A percentile compares a stretch with the other conserved stretches of the same genome.
These are phyloP conservation scores for Drosophila colorata DNA, from an alignment of 2,888 invertebrate genomes.

Conservation along the genomic window DNA sequence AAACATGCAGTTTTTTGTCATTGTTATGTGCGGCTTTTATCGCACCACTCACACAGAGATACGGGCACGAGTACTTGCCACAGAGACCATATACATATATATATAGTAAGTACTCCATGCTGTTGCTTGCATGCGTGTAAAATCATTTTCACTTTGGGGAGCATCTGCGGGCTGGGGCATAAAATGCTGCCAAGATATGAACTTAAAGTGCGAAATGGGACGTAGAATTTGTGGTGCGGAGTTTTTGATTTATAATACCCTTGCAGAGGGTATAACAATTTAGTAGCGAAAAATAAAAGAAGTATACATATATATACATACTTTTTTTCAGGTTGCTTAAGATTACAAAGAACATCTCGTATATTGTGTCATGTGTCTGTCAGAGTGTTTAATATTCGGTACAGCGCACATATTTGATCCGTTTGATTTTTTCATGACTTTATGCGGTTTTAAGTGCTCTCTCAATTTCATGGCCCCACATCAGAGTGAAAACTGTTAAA, in stretches of 20 bases:
- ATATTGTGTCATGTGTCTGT: background rate
- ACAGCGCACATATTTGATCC: background rate
- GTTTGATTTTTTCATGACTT: constrained; percentile 46
- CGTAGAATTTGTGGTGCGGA: background rate
- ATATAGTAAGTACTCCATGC: constrained; percentile 7
- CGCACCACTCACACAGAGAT: constrained; percentile 41
- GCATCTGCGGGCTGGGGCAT: background rate
- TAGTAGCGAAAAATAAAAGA: background rate
- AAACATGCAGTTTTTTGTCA: constrained; percentile 77
- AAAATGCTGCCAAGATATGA: constrained; percentile 23
- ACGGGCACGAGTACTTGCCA: constrained; percentile 19
- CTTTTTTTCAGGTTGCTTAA: too few species aligned
- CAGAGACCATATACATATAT: constrained; percentile 1
- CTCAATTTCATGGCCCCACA: constrained; percentile 54
- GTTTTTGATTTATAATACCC: background rate
- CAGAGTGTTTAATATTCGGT: background rate
- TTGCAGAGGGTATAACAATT: background rate
- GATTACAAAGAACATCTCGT: background rate
- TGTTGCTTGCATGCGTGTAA: constrained; percentile 52
- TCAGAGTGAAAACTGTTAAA: constrained; percentile 63
- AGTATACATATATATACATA: too few species aligned
- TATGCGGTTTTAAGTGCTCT: constrained; percentile 73
- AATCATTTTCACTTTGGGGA: constrained; percentile 42
- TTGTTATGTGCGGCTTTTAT: constrained; percentile 72
- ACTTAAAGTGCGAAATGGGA: constrained; percentile 19